Percentiles rank a stretch among this genome's conserved stretches.
These are phyloP conservation scores for fruit fly (Drosophila melanogaster) DNA, from an alignment of 1,140 invertebrate species.

Conservation along the genomic window DNA sequence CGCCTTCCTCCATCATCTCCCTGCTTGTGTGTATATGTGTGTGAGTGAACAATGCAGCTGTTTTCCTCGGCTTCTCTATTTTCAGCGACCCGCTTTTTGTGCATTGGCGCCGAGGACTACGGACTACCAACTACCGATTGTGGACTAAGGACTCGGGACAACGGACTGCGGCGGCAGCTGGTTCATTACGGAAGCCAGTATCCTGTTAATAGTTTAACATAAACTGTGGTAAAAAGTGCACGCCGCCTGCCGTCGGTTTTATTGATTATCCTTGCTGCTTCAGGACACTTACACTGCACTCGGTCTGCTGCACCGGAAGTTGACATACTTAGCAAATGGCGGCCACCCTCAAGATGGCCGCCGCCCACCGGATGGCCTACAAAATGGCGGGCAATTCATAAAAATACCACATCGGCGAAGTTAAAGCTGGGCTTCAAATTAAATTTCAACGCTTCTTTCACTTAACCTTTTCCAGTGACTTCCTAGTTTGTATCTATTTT, in stretches of 20 bases:
- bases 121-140: neutral
- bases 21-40: constrained; percentile 14
- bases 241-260: constrained; percentile 49
- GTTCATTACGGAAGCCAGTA: constrained; percentile 74
- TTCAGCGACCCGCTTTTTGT: constrained; percentile 68
- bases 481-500: constrained; percentile 9
- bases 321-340: constrained; percentile 58
- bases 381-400: constrained; percentile 29
- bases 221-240: constrained; percentile 77
- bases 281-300: constrained; percentile 29
- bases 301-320: constrained; percentile 50
- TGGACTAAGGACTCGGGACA: constrained; percentile 5
- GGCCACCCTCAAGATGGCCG: constrained; percentile 5
- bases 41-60: constrained; percentile 61
- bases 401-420: constrained; percentile 15
- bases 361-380: constrained; percentile 13
- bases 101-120: neutral
- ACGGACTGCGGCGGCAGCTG: constrained; percentile 53
- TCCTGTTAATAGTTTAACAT: constrained; percentile 81
- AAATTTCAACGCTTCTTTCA: constrained; percentile 7
- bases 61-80: constrained; percentile 41
- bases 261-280: constrained; percentile 57
- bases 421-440: constrained; percentile 30
- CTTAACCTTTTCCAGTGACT: neutral
- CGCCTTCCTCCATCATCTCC: neutral